A percentile compares a stretch with the other conserved stretches of the same genome.
phyloP scores from a whole-genome alignment of 1,140 invertebrate genomes.

The Cardiocondyla obscurior region DNA sequence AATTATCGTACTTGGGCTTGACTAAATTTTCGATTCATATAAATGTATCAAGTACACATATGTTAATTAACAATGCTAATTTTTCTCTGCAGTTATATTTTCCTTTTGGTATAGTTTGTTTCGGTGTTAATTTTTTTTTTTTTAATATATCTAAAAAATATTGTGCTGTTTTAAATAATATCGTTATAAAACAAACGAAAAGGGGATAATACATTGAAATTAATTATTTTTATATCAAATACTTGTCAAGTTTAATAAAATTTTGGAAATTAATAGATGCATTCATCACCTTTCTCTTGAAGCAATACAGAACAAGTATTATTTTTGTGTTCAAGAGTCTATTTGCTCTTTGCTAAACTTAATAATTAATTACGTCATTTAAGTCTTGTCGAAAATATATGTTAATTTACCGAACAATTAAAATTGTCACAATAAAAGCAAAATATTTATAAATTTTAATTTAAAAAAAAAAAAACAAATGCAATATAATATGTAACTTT shows the following conservation, averaged over 20 bases:
- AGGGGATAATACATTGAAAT: not conserved
- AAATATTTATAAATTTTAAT: not conserved
- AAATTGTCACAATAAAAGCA: not conserved
- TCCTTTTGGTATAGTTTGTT: not conserved
- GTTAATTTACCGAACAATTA: not conserved
- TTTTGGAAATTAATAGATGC: not conserved
- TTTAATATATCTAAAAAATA: not conserved
- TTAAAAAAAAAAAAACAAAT: not conserved
- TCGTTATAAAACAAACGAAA: not conserved
- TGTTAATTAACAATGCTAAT: constrained; percentile 8
- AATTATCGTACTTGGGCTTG: not conserved
- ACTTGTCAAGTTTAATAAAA: not conserved
- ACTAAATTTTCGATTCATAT: not conserved
- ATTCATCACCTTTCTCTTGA: not conserved
- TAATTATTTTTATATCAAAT: not conserved
- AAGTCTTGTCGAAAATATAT: not conserved
- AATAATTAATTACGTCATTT: not conserved
- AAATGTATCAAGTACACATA: not conserved
- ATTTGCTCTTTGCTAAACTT: not conserved
- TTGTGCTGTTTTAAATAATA: not conserved
- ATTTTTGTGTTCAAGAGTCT: not conserved
- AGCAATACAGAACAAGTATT: constrained; percentile 9
- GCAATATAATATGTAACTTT: not conserved
- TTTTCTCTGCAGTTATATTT: not conserved
- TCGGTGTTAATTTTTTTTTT: not conserved